These are phyloP conservation scores for Lamprotornis superbus DNA, from an alignment of 2,113 vertebrate species.

Conservation along the genomic window DNA sequence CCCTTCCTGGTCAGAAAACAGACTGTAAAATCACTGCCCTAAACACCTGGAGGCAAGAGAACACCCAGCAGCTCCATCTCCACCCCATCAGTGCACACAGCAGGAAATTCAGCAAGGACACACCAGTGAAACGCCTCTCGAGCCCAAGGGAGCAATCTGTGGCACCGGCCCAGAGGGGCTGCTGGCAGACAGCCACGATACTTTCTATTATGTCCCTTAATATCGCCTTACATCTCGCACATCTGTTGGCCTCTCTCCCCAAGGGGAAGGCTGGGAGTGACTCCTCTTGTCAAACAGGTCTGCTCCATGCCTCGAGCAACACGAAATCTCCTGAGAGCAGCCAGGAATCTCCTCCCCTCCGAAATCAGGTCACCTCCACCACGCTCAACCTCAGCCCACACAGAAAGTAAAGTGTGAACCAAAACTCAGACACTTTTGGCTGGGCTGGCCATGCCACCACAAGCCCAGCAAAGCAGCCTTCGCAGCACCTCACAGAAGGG, in stretches of 20 bases:
- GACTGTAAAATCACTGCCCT: background rate
- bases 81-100: background rate
- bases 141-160: background rate
- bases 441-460: background rate
- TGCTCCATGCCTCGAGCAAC: accelerated
- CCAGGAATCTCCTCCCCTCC: background rate
- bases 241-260: background rate
- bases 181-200: background rate
- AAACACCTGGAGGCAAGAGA: background rate
- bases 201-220: background rate
- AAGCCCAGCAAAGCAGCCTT: background rate
- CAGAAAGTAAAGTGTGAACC: background rate
- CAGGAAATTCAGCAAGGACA: background rate
- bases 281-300: background rate
- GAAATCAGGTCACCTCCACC: background rate
- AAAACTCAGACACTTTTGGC: background rate
- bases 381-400: background rate
- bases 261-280: background rate
- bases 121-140: background rate
- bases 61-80: background rate
- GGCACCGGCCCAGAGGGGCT: background rate
- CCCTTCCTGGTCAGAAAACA: background rate
- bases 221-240: background rate
- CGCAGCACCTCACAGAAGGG: background rate
- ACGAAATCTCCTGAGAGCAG: background rate